These are phyloP conservation scores for Eristalis pertinax DNA, from an alignment of 2,888 invertebrate genomes.

Conservation along the genomic window DNA sequence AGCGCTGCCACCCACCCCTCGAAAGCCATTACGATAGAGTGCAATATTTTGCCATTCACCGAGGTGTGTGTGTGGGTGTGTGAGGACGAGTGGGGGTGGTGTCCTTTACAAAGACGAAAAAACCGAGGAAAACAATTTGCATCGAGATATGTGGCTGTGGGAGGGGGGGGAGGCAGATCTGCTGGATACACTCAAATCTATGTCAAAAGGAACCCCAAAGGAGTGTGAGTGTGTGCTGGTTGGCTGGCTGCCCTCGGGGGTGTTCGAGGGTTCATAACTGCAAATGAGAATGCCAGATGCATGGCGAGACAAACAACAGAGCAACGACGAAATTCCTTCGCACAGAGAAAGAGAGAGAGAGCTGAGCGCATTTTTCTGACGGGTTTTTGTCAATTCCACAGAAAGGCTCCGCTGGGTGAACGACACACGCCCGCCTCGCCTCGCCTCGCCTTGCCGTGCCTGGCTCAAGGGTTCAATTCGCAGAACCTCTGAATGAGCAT, in stretches of 20 bases:
- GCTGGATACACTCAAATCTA: conserved; percentile 43
- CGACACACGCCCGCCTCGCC: neutral
- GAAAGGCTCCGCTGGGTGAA: neutral
- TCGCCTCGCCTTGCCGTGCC: too few relatives aligned
- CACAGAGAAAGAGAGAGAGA: too few relatives aligned
- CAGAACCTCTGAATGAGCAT: neutral
- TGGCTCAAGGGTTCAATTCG: neutral
- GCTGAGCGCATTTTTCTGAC: conserved; percentile 50
- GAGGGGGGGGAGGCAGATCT: neutral
- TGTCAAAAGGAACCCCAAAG: conserved; percentile 45
- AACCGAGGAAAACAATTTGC: conserved; percentile 52
- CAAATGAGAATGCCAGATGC: conserved; percentile 10
- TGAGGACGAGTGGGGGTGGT: neutral
- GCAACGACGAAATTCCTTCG: conserved; percentile 1
- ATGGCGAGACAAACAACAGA: neutral
- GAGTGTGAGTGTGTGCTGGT: conserved; percentile 21
- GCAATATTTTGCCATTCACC: conserved; percentile 63
- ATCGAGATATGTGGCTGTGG: neutral
- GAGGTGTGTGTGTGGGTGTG: neutral
- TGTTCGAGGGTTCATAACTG: conserved; percentile 33
- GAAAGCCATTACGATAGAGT: conserved; percentile 63
- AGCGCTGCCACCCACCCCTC: neutral
- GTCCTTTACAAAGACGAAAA: conserved; percentile 18
- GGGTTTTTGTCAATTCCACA: conserved; percentile 46
- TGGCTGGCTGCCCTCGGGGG: conserved; percentile 22